These are phyloP conservation scores for Mesitornis unicolor DNA, from an alignment of 2,113 vertebrate genomes.

Conservation along the genomic window DNA sequence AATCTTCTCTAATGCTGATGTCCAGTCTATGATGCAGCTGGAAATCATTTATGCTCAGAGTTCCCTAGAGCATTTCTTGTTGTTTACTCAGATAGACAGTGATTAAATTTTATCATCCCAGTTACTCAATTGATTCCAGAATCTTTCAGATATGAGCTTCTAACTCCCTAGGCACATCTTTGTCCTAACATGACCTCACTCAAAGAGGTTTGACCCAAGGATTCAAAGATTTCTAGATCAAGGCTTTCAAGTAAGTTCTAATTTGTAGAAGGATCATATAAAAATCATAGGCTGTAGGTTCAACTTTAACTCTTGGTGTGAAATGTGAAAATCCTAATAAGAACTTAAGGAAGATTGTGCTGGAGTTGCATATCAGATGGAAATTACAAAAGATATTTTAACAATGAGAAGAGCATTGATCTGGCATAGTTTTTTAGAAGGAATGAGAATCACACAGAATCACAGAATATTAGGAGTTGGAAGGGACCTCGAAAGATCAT, in stretches of 20 bases:
- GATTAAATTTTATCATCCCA: constrained; percentile 17
- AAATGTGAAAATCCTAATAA: background rate
- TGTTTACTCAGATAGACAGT: background rate
- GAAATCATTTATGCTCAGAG: background rate
- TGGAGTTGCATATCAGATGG: background rate
- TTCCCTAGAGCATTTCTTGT: background rate
- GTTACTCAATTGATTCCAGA: background rate
- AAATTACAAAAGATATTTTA: background rate
- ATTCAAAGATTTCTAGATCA: background rate
- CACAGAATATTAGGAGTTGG: too few species aligned
- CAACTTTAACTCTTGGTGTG: background rate
- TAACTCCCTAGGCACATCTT: background rate
- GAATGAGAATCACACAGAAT: too few species aligned
- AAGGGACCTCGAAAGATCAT: too few species aligned
- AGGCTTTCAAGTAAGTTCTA: background rate
- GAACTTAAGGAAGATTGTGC: background rate
- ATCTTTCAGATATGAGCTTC: constrained; percentile 4
- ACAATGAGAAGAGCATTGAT: background rate
- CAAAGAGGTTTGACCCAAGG: background rate
- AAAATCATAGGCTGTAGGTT: background rate
- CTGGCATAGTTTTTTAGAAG: background rate
- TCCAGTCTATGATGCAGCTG: background rate
- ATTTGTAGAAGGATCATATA: background rate
- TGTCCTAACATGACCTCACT: background rate
- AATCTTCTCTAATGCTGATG: background rate